Percentiles rank a stretch among this genome's conserved stretches.
Conservation (phyloP, 2,888 invertebrate genomes). For the Molorchus minor region DNA sequence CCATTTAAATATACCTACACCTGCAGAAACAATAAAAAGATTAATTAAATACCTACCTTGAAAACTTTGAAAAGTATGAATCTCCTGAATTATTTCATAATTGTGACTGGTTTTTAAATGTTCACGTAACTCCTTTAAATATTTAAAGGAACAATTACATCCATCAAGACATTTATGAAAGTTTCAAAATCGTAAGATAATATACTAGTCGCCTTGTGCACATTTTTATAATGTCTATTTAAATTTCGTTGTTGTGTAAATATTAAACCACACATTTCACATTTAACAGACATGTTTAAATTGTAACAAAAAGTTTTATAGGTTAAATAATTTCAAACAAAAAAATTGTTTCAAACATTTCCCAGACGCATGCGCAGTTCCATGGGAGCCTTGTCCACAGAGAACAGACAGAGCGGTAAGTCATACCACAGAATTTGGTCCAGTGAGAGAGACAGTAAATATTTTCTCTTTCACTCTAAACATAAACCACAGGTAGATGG, state of each 20-base stretch:
- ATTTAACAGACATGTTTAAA: not conserved
- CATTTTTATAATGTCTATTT: not conserved
- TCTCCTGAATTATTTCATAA: not conserved
- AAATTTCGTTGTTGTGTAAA: not conserved
- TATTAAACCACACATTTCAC: not conserved
- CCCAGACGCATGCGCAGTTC: no score
- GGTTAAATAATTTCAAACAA: no score
- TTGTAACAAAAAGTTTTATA: no score
- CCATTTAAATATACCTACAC: not conserved
- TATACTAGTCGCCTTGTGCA: not conserved
- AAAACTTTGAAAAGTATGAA: not conserved
- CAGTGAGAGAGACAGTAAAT: no score
- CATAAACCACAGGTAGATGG: no score
- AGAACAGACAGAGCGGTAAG: no score
- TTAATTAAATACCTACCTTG: no score
- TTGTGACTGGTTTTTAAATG: not conserved
- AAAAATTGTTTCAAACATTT: no score
- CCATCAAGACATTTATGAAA: not conserved
- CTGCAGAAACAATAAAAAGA: no score
- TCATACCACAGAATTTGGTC: no score
- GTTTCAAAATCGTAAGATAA: not conserved
- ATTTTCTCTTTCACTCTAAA: no score
- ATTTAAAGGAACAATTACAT: not conserved
- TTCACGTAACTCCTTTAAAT: not conserved
- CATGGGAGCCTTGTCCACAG: no score